Evolutionary conservation across 2,888 invertebrate genomes (phyloP), one percentile per base, ranked within the genome.

Genomic region (Lutraria lutraria): DNA sequence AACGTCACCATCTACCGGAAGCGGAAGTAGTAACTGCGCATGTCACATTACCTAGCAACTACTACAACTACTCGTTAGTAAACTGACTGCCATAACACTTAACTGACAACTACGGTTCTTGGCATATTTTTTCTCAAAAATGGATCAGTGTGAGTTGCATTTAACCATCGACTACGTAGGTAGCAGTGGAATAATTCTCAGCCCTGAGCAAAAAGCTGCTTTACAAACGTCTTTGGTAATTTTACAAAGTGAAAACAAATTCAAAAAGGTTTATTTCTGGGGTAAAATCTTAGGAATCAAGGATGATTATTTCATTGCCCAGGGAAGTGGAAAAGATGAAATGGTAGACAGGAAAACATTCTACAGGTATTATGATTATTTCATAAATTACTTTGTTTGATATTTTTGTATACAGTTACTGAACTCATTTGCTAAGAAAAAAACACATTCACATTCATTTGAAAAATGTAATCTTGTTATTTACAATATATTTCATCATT

Each of bases 161-260:
- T 97, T 97, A 72, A 97, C 97, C 92, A 95, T 97, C 88, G 97
- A 97, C 92, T 97, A 97, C 91, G 96, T 97, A 87, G 97, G 97
- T 63, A 97, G 97, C 85, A 97, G 97, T 91, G 98, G 98, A 16
- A 97, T 98, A 93, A 97, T 98, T 95, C 96, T 98, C 52, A 98
- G 97, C 81, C 97, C 97, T 6, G 98, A 99, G 97, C 97, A 98
- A 94, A 97, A 98, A 90, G 87, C 97, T 56, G 95, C 96, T 63
- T 97, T 98, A 21, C 98, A 98, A 95, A 98, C 98, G 95, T 98
- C 98, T 0, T 97, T 99, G 8, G 97, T 98, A 0, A 97, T 98
- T 87, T 97, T 99, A 68, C 98, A 98, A 97, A 98, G 98, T 92
- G 98, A 99, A 96, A 98, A 98, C 96, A 98, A 98, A 96, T 98